These are phyloP conservation scores for Megamerina dolium DNA, from an alignment of 2,888 invertebrate genomes.

Conservation along the genomic window DNA sequence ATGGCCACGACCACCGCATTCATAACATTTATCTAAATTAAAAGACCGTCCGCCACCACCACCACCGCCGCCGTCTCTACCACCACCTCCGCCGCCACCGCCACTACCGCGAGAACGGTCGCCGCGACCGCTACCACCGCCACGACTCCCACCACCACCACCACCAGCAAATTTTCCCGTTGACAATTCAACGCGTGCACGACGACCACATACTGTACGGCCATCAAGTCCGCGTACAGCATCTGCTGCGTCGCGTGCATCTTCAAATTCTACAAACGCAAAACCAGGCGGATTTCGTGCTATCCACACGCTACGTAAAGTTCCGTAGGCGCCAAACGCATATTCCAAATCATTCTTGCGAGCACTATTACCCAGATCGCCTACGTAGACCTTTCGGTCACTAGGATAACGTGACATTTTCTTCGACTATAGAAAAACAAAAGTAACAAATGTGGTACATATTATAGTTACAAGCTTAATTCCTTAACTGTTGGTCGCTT, in stretches of 20 bases:
- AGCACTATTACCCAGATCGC: slow-evolving; percentile 86
- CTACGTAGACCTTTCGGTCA: slow-evolving; percentile 94
- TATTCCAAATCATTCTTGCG: slow-evolving; percentile 91
- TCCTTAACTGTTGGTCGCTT: too few species aligned
- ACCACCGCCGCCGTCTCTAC: slow-evolving; percentile 22
- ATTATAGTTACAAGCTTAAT: too few species aligned
- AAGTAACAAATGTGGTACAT: too few species aligned
- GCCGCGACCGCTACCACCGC: slow-evolving; percentile 36
- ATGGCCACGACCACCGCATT: slow-evolving; percentile 89
- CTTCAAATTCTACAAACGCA: slow-evolving; percentile 91
- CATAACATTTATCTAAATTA: slow-evolving; percentile 87
- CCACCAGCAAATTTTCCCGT: slow-evolving; percentile 67
- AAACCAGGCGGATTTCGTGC: slow-evolving; percentile 88
- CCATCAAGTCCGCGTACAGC: slow-evolving; percentile 73
- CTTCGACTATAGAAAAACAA: slow-evolving; percentile 22
- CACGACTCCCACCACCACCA: slow-evolving; percentile 37
- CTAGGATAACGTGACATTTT: slow-evolving; percentile 53
- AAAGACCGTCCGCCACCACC: slow-evolving; percentile 56
- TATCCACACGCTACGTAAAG: slow-evolving; percentile 93
- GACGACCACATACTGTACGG: slow-evolving; percentile 78
- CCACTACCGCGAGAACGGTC: too few species aligned
- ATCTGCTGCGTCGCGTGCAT: slow-evolving; percentile 83
- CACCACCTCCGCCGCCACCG: slow-evolving; percentile 23
- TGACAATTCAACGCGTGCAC: slow-evolving; percentile 87
- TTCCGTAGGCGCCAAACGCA: slow-evolving; percentile 88